Base-by-base conservation (phyloP, 2,797 vertebrate species). In the Eulemur coronatus region DNA sequence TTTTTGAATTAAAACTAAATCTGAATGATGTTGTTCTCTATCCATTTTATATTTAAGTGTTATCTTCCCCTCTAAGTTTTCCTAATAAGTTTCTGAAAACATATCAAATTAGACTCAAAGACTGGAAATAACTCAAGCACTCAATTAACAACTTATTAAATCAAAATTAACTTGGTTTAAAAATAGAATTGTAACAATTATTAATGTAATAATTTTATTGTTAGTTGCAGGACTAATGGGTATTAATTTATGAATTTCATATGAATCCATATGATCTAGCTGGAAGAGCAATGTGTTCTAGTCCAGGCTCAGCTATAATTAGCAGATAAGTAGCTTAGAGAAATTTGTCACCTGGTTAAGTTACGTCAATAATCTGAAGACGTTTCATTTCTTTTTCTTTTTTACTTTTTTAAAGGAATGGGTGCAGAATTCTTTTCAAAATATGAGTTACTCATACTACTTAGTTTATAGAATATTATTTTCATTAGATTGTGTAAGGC, bases 121-220 rank as follows among this genome's bases (percentile, higher is more conserved):
- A 70, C 0, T 94, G 26, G 59, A 93, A 89, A 52, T 91, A 88
- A 46, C 93, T 89, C 41, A 91, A 81, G 30, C 9, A 72, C 33
- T 89, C n/a, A 30, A 18, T 85, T 81, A 81, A 91, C 35, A 35
- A 38, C 13, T 88, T 65, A 57, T 70, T 88, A 93, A 88, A 91
- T 88, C 88, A 20, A 95, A 91, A 67, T 93, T 69, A 80, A 81
- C 81, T 69, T 67, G 59, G 41, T 70, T 94, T 94, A 78, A 93
- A 86, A 91, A 81, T 81, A 78, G 43, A 57, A 7, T 55, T 22
- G 20, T 55, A 55, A 24, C 52, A 55, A 55, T 22, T 55, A 22
- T 20, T 55, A 22, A 55, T 55, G 52, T 52, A 61, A 73, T 73
- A 87, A 70, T 84, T 93, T 95, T 70, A 85, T 20, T 63, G 12